phyloP scores from a whole-genome alignment of 92 coral and sea anemone species.

The Chrysogorgia sp. region DNA sequence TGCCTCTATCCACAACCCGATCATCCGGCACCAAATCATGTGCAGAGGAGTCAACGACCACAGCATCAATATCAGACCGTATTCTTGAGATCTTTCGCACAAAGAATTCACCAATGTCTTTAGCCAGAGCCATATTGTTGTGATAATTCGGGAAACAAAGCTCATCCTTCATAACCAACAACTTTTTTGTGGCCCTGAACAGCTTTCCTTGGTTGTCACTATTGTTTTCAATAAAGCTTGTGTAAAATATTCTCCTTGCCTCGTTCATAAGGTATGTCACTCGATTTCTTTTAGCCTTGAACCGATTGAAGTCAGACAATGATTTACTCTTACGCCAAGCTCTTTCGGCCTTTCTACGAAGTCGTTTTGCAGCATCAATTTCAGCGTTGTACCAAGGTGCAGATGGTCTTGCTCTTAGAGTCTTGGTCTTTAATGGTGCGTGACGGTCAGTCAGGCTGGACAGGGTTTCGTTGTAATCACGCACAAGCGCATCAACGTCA shows the following conservation, averaged over 20 bases:
- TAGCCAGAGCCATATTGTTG: background rate
- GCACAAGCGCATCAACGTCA: conserved; percentile 4
- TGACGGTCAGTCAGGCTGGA: conserved; percentile 40
- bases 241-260: conserved; percentile 55
- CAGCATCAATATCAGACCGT: conserved; percentile 4
- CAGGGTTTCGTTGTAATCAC: conserved; percentile 39
- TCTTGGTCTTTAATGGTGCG: conserved; percentile 57
- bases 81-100: conserved; percentile 24
- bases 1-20: background rate
- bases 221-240: conserved; percentile 52
- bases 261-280: conserved; percentile 56
- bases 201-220: conserved; percentile 48
- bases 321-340: conserved; percentile 49
- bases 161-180: conserved; percentile 31
- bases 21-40: conserved; percentile 10
- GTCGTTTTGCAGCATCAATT: conserved; percentile 49
- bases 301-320: conserved; percentile 31
- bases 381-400: conserved; percentile 57
- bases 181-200: conserved; percentile 50
- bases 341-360: conserved; percentile 54
- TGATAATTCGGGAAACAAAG: conserved; percentile 45
- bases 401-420: conserved; percentile 36
- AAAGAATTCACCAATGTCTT: too few species aligned
- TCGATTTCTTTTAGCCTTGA: conserved; percentile 50
- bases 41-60: background rate